Evolutionary conservation across 2,888 invertebrate genomes (phyloP).

Genomic region (Poecilus cupreus): DNA sequence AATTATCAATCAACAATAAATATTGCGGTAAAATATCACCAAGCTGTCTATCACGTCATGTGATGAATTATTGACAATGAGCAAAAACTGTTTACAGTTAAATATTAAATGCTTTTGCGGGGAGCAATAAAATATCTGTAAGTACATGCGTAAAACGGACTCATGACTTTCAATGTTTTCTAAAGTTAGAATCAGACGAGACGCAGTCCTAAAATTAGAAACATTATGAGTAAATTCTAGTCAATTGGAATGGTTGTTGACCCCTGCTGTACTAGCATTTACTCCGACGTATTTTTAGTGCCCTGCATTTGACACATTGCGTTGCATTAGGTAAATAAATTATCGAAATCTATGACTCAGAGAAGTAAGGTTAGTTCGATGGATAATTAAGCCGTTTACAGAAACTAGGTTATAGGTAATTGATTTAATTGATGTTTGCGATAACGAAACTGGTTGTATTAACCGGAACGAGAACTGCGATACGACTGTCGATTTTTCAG

Average conservation of each 20-base stretch:
- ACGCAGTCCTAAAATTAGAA: conserved; percentile 54
- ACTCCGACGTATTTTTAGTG: neutral
- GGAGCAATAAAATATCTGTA: conserved; percentile 33
- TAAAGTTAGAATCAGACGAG: conserved; percentile 52
- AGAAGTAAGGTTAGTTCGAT: neutral
- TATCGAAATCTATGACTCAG: neutral
- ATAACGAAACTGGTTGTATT: conserved; percentile 1
- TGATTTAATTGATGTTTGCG: conserved; percentile 3
- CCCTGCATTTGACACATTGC: neutral
- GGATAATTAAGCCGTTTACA: conserved; percentile 24
- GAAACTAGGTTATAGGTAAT: conserved; percentile 28
- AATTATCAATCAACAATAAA: conserved; percentile 29
- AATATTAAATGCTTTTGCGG: neutral
- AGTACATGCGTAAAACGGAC: conserved; percentile 38
- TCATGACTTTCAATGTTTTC: conserved; percentile 54
- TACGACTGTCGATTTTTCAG: no score
- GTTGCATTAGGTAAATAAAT: conserved; percentile 1
- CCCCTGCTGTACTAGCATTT: conserved; percentile 10
- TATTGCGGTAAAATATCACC: neutral
- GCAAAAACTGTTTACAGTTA: neutral
- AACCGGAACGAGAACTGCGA: neutral
- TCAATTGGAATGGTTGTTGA: conserved; percentile 57
- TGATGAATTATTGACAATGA: neutral
- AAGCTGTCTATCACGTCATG: neutral
- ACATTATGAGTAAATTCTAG: conserved; percentile 53